Conservation (phyloP, 2,888 invertebrate species). For the Fragum fragum region DNA sequence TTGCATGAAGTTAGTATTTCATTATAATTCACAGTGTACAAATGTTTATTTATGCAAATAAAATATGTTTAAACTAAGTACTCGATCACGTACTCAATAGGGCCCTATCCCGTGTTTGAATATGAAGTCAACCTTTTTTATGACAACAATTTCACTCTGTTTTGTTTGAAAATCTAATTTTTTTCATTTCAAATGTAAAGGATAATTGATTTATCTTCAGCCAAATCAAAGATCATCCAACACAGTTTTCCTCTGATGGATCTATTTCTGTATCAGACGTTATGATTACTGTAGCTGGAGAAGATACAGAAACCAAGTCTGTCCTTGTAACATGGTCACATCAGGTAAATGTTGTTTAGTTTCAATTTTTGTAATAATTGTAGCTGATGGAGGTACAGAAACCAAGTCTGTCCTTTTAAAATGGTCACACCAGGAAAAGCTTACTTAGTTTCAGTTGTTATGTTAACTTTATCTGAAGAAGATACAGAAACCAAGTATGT, state of each 20-base stretch:
- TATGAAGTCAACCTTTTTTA: too few relatives aligned
- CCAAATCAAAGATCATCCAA: slow-evolving; percentile 93
- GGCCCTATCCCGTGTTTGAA: too few relatives aligned
- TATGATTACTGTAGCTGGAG: slow-evolving; percentile 95
- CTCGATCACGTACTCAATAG: too few relatives aligned
- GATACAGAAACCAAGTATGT: slow-evolving; percentile 94
- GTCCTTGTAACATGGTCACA: slow-evolving; percentile 98
- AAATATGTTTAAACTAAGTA: too few relatives aligned
- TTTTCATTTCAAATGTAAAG: too few relatives aligned
- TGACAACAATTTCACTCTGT: too few relatives aligned
- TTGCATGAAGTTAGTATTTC: too few relatives aligned
- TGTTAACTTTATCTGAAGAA: slow-evolving; percentile 94
- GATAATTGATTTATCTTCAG: slow-evolving; percentile 72
- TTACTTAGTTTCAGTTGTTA: slow-evolving; percentile 92
- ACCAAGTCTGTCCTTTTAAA: slow-evolving; percentile 96
- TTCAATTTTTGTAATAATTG: slow-evolving; percentile 95
- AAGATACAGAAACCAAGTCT: slow-evolving; percentile 92
- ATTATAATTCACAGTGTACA: too few relatives aligned
- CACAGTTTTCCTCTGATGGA: slow-evolving; percentile 92
- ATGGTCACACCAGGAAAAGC: slow-evolving; percentile 92
- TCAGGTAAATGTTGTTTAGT: slow-evolving; percentile 89
- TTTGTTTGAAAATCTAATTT: too few relatives aligned
- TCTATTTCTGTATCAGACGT: slow-evolving; percentile 94
- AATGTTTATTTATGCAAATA: too few relatives aligned
- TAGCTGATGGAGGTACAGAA: slow-evolving; percentile 92